phyloP scores from a whole-genome alignment of 2,113 vertebrate species.

The Tichodroma muraria region DNA sequence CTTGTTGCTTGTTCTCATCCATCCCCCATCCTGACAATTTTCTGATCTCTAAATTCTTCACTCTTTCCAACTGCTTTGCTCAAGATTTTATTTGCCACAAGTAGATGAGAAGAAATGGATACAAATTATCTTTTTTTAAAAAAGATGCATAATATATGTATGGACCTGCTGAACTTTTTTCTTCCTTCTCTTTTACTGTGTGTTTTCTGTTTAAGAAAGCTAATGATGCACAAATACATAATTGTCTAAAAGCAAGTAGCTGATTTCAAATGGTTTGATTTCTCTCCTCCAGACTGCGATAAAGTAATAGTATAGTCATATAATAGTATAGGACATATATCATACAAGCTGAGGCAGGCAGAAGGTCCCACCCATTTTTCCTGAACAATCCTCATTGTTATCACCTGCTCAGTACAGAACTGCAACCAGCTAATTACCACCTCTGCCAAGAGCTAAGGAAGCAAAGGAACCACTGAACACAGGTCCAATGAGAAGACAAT shows the following conservation, averaged over 20 bases:
- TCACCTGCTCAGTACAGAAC: background rate
- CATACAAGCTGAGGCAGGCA: slow-evolving; percentile 47
- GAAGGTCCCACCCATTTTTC: slow-evolving; percentile 39
- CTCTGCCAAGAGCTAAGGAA: slow-evolving; percentile 44
- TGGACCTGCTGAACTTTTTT: background rate
- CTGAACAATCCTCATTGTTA: slow-evolving; percentile 59
- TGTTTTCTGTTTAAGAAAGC: background rate
- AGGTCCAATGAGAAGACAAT: slow-evolving; percentile 26
- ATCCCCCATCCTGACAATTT: background rate
- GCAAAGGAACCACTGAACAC: slow-evolving; percentile 31
- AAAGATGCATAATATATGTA: background rate
- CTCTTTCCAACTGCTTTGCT: background rate
- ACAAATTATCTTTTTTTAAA: background rate
- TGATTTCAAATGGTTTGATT: slow-evolving; percentile 5
- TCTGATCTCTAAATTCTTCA: background rate
- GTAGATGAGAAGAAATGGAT: background rate
- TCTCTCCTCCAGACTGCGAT: background rate
- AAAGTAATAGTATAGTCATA: slow-evolving; percentile 41
- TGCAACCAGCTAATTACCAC: slow-evolving; percentile 37
- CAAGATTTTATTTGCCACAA: background rate
- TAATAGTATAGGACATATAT: slow-evolving; percentile 16
- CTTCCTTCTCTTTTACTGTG: background rate
- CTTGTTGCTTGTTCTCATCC: background rate
- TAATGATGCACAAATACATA: background rate
- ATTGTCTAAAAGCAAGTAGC: background rate